A percentile compares a stretch with the other conserved stretches of the same genome.
These are phyloP conservation scores for Alexandromys oeconomus DNA, from an alignment of 2,797 vertebrate species.

Conservation along the genomic window DNA sequence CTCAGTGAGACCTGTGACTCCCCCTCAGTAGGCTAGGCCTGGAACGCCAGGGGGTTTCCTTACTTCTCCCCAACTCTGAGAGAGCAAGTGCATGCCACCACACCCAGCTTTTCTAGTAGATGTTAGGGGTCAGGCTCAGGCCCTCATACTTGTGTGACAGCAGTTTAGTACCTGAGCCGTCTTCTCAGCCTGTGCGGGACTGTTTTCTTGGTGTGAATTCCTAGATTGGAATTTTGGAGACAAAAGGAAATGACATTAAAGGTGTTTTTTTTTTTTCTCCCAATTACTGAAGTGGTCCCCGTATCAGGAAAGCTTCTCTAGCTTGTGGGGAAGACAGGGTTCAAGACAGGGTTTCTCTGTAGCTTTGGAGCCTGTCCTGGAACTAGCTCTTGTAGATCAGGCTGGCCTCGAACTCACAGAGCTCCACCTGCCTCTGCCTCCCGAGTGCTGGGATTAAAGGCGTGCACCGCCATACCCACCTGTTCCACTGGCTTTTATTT, in stretches of 20 bases:
- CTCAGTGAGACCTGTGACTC: neutral
- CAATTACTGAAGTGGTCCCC: neutral
- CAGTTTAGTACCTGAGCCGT: neutral
- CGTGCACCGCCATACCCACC: rapidly evolving
- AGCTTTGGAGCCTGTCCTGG: no score
- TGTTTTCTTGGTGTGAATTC: constrained; percentile 47
- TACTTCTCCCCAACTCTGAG: neutral
- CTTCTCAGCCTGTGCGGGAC: neutral
- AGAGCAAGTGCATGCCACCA: neutral
- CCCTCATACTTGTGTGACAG: neutral
- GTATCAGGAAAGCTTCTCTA: neutral
- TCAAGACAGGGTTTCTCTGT: neutral
- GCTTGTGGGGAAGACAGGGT: neutral
- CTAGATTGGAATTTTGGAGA: constrained; percentile 9
- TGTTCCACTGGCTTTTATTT: neutral
- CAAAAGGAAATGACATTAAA: constrained; percentile 36
- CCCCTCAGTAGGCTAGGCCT: neutral
- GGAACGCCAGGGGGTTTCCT: neutral
- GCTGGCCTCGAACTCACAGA: neutral
- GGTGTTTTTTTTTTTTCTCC: neutral
- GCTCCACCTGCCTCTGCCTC: no score
- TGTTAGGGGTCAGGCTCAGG: neutral
- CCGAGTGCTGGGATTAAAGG: neutral
- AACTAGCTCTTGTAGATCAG: no score
- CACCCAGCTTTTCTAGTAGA: neutral